phyloP scores from a whole-genome alignment of 2,113 vertebrate genomes.

The Picathartes gymnocephalus region DNA sequence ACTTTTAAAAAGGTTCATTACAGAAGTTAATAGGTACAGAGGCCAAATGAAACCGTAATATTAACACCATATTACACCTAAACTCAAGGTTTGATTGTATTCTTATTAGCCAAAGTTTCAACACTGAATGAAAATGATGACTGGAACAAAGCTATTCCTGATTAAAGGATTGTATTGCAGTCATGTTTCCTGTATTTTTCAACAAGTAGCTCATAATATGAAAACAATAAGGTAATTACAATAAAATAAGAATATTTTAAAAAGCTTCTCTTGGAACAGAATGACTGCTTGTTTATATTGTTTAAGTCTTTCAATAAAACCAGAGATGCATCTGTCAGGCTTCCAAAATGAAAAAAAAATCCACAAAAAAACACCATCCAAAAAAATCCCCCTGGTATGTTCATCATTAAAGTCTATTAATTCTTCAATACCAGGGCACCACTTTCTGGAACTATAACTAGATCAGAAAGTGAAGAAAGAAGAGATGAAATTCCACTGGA shows the following conservation, averaged over 20 bases:
- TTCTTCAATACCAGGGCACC: slow-evolving; percentile 6
- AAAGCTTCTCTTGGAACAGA: slow-evolving; percentile 63
- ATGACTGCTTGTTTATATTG: slow-evolving; percentile 44
- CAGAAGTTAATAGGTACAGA: neutral
- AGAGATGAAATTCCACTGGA: neutral
- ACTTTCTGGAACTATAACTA: slow-evolving; percentile 23
- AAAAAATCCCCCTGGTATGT: neutral
- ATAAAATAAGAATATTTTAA: slow-evolving; percentile 62
- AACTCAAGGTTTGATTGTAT: slow-evolving; percentile 14
- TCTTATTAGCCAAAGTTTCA: slow-evolving; percentile 27
- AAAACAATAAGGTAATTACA: slow-evolving; percentile 74
- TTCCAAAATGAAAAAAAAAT: neutral
- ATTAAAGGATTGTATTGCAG: slow-evolving; percentile 66
- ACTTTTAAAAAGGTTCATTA: neutral
- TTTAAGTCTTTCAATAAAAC: slow-evolving; percentile 66
- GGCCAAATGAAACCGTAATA: neutral
- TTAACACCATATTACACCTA: neutral
- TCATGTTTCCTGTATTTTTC: slow-evolving; percentile 75
- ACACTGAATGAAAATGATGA: slow-evolving; percentile 40
- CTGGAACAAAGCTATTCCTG: slow-evolving; percentile 61
- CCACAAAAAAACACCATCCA: neutral
- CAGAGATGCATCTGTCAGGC: slow-evolving; percentile 49
- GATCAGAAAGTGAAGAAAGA: neutral
- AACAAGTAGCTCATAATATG: slow-evolving; percentile 72
- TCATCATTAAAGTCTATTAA: neutral